These are phyloP conservation scores for Fregata magnificens DNA, from an alignment of 2,113 vertebrate genomes.

Conservation along the genomic window DNA sequence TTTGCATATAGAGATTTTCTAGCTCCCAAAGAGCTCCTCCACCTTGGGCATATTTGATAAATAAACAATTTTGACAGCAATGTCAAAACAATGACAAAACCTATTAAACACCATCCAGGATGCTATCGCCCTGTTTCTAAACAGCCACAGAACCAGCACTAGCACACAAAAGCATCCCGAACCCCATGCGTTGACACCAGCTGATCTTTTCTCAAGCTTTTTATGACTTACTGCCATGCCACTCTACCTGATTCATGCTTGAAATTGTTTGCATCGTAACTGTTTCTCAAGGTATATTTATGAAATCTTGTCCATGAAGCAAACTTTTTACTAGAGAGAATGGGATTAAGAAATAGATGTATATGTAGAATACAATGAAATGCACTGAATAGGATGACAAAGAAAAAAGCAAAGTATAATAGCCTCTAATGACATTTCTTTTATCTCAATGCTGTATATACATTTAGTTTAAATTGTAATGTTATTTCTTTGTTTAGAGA, in stretches of 20 bases:
- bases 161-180: not conserved
- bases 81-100: not conserved
- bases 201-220: not conserved
- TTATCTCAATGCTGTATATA: not conserved
- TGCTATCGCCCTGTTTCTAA: not conserved
- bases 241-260: fast-evolving
- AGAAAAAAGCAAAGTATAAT: not conserved
- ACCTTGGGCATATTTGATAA: not conserved
- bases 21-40: not conserved
- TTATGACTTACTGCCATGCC: fast-evolving
- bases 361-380: not conserved
- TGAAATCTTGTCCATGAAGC: no score
- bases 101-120: not conserved
- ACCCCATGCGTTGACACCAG: fast-evolving
- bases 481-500: not conserved
- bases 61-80: not conserved
- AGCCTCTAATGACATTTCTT: not conserved
- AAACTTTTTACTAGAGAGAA: not conserved
- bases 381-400: not conserved
- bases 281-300: not conserved
- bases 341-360: not conserved
- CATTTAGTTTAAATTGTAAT: not conserved
- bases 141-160: not conserved
- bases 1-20: not conserved
- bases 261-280: fast-evolving